A percentile compares a stretch with the other conserved stretches of the same genome.
phyloP scores from a whole-genome alignment of 2,797 vertebrate genomes.

The Rhodeus uyekii region DNA sequence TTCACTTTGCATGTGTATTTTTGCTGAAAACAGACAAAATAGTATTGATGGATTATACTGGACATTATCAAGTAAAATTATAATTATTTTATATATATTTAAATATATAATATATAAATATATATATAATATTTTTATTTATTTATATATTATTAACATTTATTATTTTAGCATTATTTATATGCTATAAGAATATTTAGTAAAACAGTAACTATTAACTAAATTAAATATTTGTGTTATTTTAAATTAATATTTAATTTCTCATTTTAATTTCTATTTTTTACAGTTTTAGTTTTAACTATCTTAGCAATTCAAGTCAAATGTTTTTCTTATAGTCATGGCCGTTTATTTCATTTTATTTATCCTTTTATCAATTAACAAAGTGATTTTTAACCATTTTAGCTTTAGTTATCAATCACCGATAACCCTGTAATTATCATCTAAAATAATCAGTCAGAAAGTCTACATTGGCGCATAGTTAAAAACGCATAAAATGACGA shows the following conservation, averaged over 20 bases:
- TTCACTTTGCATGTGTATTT: neutral
- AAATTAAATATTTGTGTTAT: no score
- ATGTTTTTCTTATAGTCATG: neutral
- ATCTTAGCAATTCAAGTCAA: neutral
- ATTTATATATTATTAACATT: no score
- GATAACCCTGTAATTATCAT: neutral
- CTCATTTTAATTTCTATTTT: accelerated
- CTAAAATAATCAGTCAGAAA: neutral
- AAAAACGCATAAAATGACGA: neutral
- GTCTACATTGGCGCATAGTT: neutral
- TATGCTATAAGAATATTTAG: no score
- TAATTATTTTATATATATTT: no score
- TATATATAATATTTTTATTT: no score
- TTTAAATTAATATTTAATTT: neutral
- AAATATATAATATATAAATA: no score
- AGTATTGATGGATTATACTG: neutral
- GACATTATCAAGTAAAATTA: neutral
- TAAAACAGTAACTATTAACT: no score
- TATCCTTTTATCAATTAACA: neutral
- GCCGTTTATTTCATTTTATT: neutral
- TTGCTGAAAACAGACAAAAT: neutral
- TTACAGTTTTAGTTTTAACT: neutral
- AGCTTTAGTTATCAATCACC: no score
- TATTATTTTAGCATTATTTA: no score
- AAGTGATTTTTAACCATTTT: neutral